A percentile compares a stretch with the other conserved stretches of the same genome.
phyloP scores from a whole-genome alignment of 2,888 invertebrate genomes.

The Papilio gigon region DNA sequence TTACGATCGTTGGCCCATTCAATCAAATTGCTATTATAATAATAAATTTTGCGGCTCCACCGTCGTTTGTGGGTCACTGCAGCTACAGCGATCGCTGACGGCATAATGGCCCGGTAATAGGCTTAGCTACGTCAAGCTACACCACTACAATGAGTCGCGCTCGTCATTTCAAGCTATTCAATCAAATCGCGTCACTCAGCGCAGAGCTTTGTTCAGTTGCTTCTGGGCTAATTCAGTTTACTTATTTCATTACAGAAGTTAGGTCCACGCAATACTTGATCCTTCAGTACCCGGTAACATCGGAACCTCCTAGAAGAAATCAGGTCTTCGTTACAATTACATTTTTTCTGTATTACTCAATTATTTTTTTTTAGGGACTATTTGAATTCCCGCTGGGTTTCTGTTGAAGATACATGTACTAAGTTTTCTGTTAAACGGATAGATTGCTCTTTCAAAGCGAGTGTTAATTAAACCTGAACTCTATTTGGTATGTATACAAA shows the following conservation, averaged over 20 bases:
- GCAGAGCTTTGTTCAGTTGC: not conserved
- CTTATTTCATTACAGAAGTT: not conserved
- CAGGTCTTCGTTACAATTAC: not conserved
- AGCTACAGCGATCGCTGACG: conserved; percentile 30
- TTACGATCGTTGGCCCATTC: conserved; percentile 45
- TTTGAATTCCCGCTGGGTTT: not conserved
- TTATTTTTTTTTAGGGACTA: not conserved
- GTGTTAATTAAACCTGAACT: not conserved
- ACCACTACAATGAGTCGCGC: conserved; percentile 9
- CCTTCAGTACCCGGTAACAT: not conserved
- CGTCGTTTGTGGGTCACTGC: conserved; percentile 38
- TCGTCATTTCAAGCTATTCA: conserved; percentile 17
- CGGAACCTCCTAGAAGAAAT: too few relatives aligned
- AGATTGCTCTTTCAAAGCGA: not conserved
- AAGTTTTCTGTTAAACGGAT: not conserved
- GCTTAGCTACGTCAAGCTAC: conserved; percentile 14
- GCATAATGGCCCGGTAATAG: conserved; percentile 35
- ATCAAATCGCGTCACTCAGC: not conserved
- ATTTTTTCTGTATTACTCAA: not conserved
- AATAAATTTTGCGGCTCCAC: conserved; percentile 43
- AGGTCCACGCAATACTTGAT: not conserved
- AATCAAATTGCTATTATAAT: conserved; percentile 43
- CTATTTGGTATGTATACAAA: not conserved
- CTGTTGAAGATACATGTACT: not conserved
- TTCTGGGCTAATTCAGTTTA: not conserved